Percentiles rank a stretch among this genome's conserved stretches.
These are phyloP conservation scores for Cheilosia impressa DNA, from an alignment of 2,888 invertebrate genomes.

Conservation along the genomic window DNA sequence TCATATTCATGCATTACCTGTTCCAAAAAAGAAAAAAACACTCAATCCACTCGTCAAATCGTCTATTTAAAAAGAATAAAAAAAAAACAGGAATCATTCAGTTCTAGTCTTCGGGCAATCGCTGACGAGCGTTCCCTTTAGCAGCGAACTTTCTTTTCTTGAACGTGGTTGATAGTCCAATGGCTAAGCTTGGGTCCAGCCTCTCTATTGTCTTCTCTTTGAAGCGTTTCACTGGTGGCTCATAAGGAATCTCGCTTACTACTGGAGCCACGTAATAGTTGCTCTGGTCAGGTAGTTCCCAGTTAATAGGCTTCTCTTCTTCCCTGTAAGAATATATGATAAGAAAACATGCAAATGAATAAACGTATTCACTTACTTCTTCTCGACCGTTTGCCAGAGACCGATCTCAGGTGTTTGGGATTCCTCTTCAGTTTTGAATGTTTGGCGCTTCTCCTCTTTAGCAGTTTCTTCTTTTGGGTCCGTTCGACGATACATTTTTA, in stretches of 20 bases:
- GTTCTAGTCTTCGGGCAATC: slow-evolving; percentile 79
- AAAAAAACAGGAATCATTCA: not conserved
- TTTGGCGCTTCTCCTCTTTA: slow-evolving; percentile 84
- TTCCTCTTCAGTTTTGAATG: slow-evolving; percentile 84
- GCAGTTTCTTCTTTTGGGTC: slow-evolving; percentile 78
- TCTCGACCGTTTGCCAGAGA: slow-evolving; percentile 89
- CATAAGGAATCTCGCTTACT: slow-evolving; percentile 77
- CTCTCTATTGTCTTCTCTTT: slow-evolving; percentile 82
- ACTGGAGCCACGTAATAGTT: slow-evolving; percentile 78
- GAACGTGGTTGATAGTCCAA: slow-evolving; percentile 78
- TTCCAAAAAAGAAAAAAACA: slow-evolving; percentile 1
- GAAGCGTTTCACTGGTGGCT: slow-evolving; percentile 82
- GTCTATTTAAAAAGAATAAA: slow-evolving; percentile 23
- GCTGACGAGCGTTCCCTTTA: slow-evolving; percentile 81
- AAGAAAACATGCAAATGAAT: not conserved
- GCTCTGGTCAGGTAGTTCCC: slow-evolving; percentile 88
- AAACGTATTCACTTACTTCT: slow-evolving; percentile 84
- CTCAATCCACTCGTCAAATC: not conserved
- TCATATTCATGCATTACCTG: not conserved
- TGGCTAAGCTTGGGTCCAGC: slow-evolving; percentile 76
- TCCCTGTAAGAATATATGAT: slow-evolving; percentile 80
- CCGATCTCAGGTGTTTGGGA: slow-evolving; percentile 88
- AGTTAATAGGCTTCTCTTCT: slow-evolving; percentile 86
- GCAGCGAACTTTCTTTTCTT: slow-evolving; percentile 82
- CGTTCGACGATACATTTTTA: slow-evolving; percentile 79